Evolutionary conservation across 1,140 invertebrate species (phyloP).

Genomic region (Eumaeus atala): DNA sequence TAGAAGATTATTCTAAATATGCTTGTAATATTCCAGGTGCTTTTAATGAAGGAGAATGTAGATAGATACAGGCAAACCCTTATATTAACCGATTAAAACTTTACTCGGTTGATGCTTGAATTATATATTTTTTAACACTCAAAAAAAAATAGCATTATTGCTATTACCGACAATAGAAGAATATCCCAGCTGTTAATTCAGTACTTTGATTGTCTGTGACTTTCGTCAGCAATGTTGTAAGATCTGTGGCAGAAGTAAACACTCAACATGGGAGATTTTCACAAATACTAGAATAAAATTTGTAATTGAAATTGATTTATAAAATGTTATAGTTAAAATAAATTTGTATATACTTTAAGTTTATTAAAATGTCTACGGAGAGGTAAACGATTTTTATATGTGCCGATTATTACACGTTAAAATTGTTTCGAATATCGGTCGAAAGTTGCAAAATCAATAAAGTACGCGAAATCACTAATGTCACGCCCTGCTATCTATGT

Average conservation of each 20-base stretch:
- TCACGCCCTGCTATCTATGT: slow-evolving; percentile 66
- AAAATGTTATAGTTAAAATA: slow-evolving; percentile 15
- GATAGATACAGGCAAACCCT: too few species aligned
- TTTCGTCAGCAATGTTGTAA: too few species aligned
- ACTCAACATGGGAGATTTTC: slow-evolving; percentile 68
- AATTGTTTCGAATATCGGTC: slow-evolving; percentile 53
- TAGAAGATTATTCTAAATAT: too few species aligned
- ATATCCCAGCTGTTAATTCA: background rate
- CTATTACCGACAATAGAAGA: background rate
- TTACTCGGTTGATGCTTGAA: too few species aligned
- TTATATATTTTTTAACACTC: too few species aligned
- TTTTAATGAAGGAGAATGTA: too few species aligned
- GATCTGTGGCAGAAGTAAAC: slow-evolving; percentile 52
- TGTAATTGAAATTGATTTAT: slow-evolving; percentile 3
- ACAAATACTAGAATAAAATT: slow-evolving; percentile 32
- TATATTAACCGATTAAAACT: too few species aligned
- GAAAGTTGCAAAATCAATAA: slow-evolving; percentile 73
- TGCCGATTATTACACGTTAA: slow-evolving; percentile 14
- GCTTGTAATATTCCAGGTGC: too few species aligned
- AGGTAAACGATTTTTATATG: slow-evolving; percentile 41
- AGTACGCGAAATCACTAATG: slow-evolving; percentile 72
- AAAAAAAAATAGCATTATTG: too few species aligned
- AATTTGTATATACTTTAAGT: slow-evolving; percentile 19
- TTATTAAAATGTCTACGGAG: slow-evolving; percentile 61
- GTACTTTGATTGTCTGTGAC: background rate